Percentiles rank a stretch among this genome's conserved stretches.
These are phyloP conservation scores for Tenthredo distinguenda DNA, from an alignment of 2,888 invertebrate species.

Conservation along the genomic window DNA sequence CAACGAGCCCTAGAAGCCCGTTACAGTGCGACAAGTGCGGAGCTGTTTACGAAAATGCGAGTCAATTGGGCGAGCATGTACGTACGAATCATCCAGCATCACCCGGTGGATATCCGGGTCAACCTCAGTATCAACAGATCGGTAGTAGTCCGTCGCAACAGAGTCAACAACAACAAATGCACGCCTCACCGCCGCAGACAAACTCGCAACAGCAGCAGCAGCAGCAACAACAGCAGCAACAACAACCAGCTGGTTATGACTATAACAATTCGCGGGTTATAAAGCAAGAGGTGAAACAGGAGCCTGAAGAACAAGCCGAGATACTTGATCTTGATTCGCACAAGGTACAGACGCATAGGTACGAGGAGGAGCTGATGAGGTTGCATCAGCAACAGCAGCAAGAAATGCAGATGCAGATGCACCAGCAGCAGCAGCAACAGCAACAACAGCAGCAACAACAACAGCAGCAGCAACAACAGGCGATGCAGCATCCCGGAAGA, in stretches of 20 bases:
- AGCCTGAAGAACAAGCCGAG: constrained; percentile 88
- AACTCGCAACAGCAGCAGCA: constrained; percentile 78
- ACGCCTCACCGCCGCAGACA: constrained; percentile 72
- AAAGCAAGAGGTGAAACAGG: constrained; percentile 81
- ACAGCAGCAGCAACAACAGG: constrained; percentile 66
- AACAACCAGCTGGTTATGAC: constrained; percentile 63
- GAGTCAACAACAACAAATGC: constrained; percentile 71
- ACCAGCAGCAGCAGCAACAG: constrained; percentile 67
- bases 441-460: constrained; percentile 63
- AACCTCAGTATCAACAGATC: constrained; percentile 68
- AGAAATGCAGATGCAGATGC: constrained; percentile 72
- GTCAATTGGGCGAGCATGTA: constrained; percentile 87
- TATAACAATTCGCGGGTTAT: constrained; percentile 68
- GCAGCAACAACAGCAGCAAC: constrained; percentile 77
- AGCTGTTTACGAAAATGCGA: constrained; percentile 87
- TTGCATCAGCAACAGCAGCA: constrained; percentile 71
- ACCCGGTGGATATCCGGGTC: constrained; percentile 68
- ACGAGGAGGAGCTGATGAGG: constrained; percentile 77
- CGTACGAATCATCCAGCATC: constrained; percentile 83
- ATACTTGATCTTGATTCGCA: constrained; percentile 94
- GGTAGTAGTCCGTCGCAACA: constrained; percentile 71
- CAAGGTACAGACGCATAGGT: constrained; percentile 87
- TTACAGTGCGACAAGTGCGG: constrained; percentile 93
- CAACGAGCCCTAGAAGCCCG: constrained; percentile 85
- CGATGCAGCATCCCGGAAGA: constrained; percentile 66